Evolutionary conservation across 2,113 vertebrate species (phyloP).

Genomic region (Mugil cephalus): DNA sequence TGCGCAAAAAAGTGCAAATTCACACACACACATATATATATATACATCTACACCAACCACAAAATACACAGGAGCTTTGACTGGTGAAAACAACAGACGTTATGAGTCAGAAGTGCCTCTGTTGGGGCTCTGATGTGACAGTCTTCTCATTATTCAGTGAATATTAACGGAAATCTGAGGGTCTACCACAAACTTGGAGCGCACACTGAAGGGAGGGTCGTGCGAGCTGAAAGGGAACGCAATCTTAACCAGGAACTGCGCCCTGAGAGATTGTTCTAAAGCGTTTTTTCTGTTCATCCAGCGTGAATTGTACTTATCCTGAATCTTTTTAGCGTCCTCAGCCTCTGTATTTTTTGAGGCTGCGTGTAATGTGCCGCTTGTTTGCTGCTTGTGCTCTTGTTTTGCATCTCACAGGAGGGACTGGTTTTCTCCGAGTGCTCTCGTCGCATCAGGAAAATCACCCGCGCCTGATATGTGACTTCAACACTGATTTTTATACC

Average conservation of each 20-base stretch:
- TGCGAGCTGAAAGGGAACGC: neutral
- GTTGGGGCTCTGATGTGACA: neutral
- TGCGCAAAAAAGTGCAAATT: constrained; percentile 43
- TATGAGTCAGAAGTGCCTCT: neutral
- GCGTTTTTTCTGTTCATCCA: neutral
- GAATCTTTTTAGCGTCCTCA: too few species aligned
- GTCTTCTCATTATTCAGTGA: too few species aligned
- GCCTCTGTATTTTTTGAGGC: too few species aligned
- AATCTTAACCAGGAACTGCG: too few species aligned
- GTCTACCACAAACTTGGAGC: neutral
- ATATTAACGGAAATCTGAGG: neutral
- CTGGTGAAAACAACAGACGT: neutral
- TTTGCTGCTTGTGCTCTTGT: constrained; percentile 18
- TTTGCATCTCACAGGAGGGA: neutral
- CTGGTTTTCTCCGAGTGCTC: neutral
- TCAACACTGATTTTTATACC: neutral
- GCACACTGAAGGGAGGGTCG: neutral
- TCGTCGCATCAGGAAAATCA: neutral
- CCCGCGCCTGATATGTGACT: neutral
- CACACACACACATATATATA: too few species aligned
- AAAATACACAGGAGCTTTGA: constrained; percentile 21
- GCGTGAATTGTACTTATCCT: neutral
- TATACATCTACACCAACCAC: constrained; percentile 28
- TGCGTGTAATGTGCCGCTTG: neutral
- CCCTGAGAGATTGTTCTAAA: too few species aligned